Conservation (phyloP, 1,140 invertebrate species). For the Bombus breviceps region DNA sequence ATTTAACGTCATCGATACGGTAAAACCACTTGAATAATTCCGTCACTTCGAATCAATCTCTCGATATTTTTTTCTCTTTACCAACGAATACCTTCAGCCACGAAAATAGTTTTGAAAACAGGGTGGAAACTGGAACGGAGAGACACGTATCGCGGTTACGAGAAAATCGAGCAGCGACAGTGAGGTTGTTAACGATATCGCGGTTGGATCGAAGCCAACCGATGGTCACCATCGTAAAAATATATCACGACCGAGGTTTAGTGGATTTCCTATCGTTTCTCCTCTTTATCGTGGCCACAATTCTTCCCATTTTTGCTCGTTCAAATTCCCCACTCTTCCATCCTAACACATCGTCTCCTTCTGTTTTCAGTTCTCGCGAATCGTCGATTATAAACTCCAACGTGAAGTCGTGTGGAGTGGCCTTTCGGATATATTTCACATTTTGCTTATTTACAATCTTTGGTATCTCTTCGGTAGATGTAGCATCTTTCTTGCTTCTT, state of each 20-base stretch:
- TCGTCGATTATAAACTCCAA: background rate
- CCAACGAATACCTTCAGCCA: too few species aligned
- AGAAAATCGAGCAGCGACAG: constrained; percentile 11
- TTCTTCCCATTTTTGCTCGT: background rate
- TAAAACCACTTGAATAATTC: background rate
- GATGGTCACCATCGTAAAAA: constrained; percentile 16
- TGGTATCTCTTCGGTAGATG: background rate
- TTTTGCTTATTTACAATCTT: background rate
- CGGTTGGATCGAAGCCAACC: constrained; percentile 30
- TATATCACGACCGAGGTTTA: constrained; percentile 14
- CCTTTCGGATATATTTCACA: too few species aligned
- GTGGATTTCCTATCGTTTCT: background rate
- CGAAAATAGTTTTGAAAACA: constrained; percentile 4
- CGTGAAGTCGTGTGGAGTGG: background rate
- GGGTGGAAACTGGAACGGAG: constrained; percentile 21
- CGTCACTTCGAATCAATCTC: background rate
- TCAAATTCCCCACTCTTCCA: background rate
- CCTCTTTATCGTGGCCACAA: constrained; percentile 4
- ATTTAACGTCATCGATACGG: background rate
- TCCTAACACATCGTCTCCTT: background rate
- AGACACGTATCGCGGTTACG: background rate
- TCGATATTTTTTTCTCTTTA: background rate
- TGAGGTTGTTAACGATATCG: constrained; percentile 31
- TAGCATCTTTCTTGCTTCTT: background rate
- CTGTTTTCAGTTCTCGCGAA: background rate